Evolutionary conservation across 2,888 invertebrate genomes (phyloP).

Genomic region (Macrosoma leucophasiata): DNA sequence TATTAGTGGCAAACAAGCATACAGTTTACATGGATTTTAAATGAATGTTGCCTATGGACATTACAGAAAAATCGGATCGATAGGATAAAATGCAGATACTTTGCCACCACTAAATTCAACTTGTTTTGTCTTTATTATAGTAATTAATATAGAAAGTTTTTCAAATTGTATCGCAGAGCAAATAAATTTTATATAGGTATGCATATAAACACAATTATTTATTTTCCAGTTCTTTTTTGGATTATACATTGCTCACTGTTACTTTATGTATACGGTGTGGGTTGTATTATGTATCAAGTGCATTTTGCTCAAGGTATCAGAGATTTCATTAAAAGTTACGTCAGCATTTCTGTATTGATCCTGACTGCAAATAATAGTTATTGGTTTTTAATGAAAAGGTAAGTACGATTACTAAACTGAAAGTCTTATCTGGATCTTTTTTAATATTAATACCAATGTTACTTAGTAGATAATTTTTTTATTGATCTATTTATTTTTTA

Average conservation of each 20-base stretch:
- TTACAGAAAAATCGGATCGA: too few relatives aligned
- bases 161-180: neutral
- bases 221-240: constrained; percentile 43
- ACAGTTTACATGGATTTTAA: too few relatives aligned
- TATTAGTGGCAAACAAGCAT: too few relatives aligned
- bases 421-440: too few relatives aligned
- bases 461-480: too few relatives aligned
- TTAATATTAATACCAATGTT: too few relatives aligned
- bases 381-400: constrained; percentile 53
- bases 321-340: constrained; percentile 47
- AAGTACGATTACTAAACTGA: constrained; percentile 12
- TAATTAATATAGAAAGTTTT: neutral
- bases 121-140: too few relatives aligned
- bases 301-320: constrained; percentile 35
- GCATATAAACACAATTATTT: neutral
- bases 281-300: constrained; percentile 40
- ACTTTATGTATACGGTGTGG: constrained; percentile 46
- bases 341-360: constrained; percentile 44
- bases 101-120: too few relatives aligned
- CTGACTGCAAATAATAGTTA: constrained; percentile 42
- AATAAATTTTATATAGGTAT: neutral
- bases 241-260: constrained; percentile 39
- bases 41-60: too few relatives aligned
- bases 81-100: too few relatives aligned
- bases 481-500: too few relatives aligned